Base-by-base conservation (phyloP, 2,888 invertebrate genomes). In the Trichogramma dendrolimi region DNA sequence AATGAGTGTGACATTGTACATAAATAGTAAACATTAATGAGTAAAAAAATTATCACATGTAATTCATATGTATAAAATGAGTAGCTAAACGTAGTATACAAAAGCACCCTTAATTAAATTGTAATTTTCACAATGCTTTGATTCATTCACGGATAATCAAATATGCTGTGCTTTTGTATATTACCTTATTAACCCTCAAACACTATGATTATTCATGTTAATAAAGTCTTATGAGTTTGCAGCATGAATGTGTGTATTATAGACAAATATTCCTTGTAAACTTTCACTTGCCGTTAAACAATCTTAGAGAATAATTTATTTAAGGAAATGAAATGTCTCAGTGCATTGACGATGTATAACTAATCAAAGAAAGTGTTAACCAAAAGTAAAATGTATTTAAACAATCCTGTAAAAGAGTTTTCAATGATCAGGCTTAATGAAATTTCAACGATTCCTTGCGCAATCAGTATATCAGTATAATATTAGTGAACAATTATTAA, bases 331-430 rank as follows among this genome's bases (percentile, higher is more conserved):
- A 50, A 46, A 57, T 49, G 39, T 54, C 50, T 53, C 58, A 59
- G 39, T 11, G 55, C 57, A 53, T 57, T 61, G 50, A 46, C 14
- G 38, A 57, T 67, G 68, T 68, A 68, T 65, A 68, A 64, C n/a
- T 68, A 65, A 67, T 61, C 47, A 55, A 68, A 64, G 44, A 62
- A 63, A 64, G 58, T 65, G 58, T 65, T 65, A 67, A 63, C 51
- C 54, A 3, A 63, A 49, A 51, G 47, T 38, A 38, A 44, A 44
- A 40, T 49, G 38, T 8, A 51, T 51, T 14, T 11, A 39, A 40
- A 47, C 48, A 47, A 41, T 49, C 48, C 10, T 42, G 41, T 55
- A 42, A 55, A 60, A 60, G 55, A 49, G 48, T 49, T 60, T 50
- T 40, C 44, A 53, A 51, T 11, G 38, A 41, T 39, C 14, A 39